Evolutionary conservation across 2,888 invertebrate genomes (phyloP), one percentile per base, ranked within the genome.

Genomic region (Linnaemya vulpina): DNA sequence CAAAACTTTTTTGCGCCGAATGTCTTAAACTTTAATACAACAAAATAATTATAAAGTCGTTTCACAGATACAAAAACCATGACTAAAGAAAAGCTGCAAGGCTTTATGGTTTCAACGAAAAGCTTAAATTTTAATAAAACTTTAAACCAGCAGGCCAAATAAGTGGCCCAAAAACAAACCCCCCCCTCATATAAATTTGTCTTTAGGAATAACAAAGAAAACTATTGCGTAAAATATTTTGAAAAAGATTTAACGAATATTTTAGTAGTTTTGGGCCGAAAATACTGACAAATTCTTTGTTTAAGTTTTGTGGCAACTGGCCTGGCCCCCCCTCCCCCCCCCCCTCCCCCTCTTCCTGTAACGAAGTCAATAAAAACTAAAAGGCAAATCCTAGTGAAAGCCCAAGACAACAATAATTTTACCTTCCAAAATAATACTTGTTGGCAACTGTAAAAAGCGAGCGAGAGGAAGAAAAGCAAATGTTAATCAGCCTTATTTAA

Each of bases 381-480:
- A 25, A 25, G 17, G 30, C 35, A 38, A 4, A 1, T 1, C 49
- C 2, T 49, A 4, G 7, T 46, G 3, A 30, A 30, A 30, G 49
- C 38, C 60, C 11, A 67, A 1, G 49, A 46, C n/a, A 25, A 67
- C 30, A 49, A 67, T 11, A 49, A 30, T 30, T 17, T 46, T 46
- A 25, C 46, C 46, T 30, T 49, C 17, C 25, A 25, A 65, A 65
- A 65, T 46, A 9, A 46, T 46, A n/a, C 22, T 46, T 46, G 25
- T 46, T 46, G 25, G 15, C 10, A 15, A n/a, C 63, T 22, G 15
- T 40, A 40, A 40, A 15, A 40, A 2, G 10, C 5, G 20, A 22
- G 13, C 15, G 1, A 43, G 22, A 65, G 20, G 7, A 1, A 38
- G 20, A 0, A 4, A 43, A 63, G n/a, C 22, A 53, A 53, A 70